Base-by-base conservation (phyloP, 1,140 invertebrate species). In the Brachionus sp. region DNA sequence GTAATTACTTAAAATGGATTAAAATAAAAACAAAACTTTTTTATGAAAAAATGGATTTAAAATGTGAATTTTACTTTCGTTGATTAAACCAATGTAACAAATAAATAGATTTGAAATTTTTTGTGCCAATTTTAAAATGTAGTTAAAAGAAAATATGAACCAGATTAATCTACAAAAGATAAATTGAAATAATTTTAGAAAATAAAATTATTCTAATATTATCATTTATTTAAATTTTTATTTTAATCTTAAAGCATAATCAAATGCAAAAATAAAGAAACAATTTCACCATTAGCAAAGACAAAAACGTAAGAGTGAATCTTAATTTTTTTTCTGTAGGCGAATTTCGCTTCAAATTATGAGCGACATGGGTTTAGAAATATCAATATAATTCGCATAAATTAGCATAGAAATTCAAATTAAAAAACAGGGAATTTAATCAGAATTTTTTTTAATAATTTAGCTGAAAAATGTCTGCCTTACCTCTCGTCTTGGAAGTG, bases 401-500 rank as follows among this genome's bases (percentile, higher is more conserved):
- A 70, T 70, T 70, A 70, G 35, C 66, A 70, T 70, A 70, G 13
- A 37, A 39, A 16, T 19, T 19, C 3, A 16, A 39, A 42, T 39
- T 39, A 39, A 37, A 37, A 70, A 39, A 37, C 42, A 39, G 10
- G 7, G 66, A 70, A 70, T 70, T 39, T 16, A 19, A 37, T 39
- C 5, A 6, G 5, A 42, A 7, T 70, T 70, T 70, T 70, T 70
- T 37, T 9, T 29, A 25, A 25, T 70, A n/a, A 16, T 78, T 42
- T 35, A 44, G 16, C 12, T 42, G 5, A 12, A 75, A 42, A 16
- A 80, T 80, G 77, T 80, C 77, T 10, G 77, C 77, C 23, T 62
- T 83, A 39, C 80, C 80, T 16, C 29, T 83, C 1, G 39, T 73
- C 37, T 25, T 83, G 10, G 39, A 68, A 83, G 42, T 73, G 12